Base-by-base conservation (phyloP, 2,113 vertebrate genomes). In the Cricetomys ansorgei region DNA sequence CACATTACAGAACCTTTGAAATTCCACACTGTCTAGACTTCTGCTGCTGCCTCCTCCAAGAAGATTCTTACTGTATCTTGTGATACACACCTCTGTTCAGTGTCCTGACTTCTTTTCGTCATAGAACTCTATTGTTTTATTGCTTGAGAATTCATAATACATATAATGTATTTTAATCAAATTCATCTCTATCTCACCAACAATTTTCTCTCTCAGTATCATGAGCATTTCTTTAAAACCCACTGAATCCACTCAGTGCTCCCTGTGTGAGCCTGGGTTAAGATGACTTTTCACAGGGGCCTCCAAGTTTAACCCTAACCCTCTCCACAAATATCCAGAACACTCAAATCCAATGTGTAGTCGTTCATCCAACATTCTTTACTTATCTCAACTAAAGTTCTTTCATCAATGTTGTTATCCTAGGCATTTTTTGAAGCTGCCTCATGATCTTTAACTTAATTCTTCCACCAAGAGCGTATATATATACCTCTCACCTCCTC, bases 351-450 rank as follows among this genome's bases (percentile, higher is more conserved):
- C 1, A 70, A 25, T 79, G 45, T 76, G 37, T 21, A 37, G 27
- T 59, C 72, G 25, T 88, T 88, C 65, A 57, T 72, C n/a, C 17
- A 92, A 67, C 55, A 3, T 57, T 77, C 13, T 40, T 94, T n/a
- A 94, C 80, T 67, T 53, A 93, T 81, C 37, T 15, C 25, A 13
- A 19, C 19, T 72, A 17, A 91, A 96, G 89, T 83, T 72, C 31
- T 79, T 45, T 69, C 13, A 48, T 27, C 86, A 67, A 40, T 8
- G 29, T 83, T 8, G 29, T 83, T 29, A n/a, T 27, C 19, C 16
- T 45, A 88, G 55, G 69, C n/a, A 79, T 73, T 93, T 96, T 86
- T 86, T 37, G 31, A 89, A 91, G 15, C 23, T 85, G 13, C 15
- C 17, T 69, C 23, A 50, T 62, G 21, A 86, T 67, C 59, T 92